phyloP scores from a whole-genome alignment of 2,888 invertebrate genomes.

The Lacanobia wlatinum region DNA sequence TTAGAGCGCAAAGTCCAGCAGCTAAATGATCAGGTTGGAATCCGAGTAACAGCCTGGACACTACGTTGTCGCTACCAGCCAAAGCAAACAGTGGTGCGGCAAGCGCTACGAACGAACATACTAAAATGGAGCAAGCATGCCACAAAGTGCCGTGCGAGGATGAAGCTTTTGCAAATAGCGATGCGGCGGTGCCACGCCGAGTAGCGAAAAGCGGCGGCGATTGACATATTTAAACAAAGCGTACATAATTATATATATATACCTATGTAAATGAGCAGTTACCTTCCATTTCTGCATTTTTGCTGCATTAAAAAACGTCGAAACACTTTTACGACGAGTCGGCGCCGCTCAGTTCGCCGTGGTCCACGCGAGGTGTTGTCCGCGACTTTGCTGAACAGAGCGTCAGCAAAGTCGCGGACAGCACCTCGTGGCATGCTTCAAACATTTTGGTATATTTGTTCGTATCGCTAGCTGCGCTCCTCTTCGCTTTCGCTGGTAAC shows the following conservation, averaged over 20 bases:
- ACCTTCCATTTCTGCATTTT: no score
- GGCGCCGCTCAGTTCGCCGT: background rate
- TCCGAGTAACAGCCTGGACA: background rate
- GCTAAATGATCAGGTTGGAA: conserved; percentile 78
- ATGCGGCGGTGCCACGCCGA: background rate
- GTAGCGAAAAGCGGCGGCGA: background rate
- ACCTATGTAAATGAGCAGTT: no score
- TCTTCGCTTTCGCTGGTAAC: background rate
- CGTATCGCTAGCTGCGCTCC: background rate
- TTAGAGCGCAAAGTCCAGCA: conserved; percentile 80
- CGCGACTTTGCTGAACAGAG: no score
- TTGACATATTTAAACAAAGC: background rate
- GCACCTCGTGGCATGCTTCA: background rate
- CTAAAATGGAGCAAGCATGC: background rate
- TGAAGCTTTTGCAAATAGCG: background rate
- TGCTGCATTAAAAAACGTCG: background rate
- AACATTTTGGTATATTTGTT: background rate
- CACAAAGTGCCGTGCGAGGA: background rate
- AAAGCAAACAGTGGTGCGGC: background rate
- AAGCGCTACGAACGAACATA: background rate
- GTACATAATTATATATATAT: background rate
- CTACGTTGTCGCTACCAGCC: background rate
- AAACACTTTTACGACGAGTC: background rate
- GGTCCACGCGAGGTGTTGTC: no score
- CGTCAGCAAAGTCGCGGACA: background rate